These are phyloP conservation scores for Speoplatyrhinus poulsoni DNA, from an alignment of 2,113 vertebrate genomes.

Conservation along the genomic window DNA sequence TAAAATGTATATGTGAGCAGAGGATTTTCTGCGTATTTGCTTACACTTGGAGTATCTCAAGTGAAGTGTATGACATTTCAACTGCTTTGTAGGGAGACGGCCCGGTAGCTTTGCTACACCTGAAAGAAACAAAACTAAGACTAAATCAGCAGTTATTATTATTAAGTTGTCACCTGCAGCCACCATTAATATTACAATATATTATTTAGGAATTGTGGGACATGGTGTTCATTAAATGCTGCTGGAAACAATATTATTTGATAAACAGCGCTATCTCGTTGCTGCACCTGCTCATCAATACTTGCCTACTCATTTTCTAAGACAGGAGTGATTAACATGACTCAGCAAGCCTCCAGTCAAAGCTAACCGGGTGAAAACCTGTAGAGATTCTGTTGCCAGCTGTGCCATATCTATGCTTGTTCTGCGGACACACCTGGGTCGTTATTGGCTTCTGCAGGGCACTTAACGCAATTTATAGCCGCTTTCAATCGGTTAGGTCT, in stretches of 20 bases:
- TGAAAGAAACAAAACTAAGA: conserved; percentile 56
- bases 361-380: conserved; percentile 52
- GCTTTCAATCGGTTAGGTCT: conserved; percentile 24
- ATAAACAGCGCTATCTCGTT: conserved; percentile 6
- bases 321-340: conserved; percentile 53
- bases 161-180: conserved; percentile 54
- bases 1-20: no score
- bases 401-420: conserved; percentile 21
- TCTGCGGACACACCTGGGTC: conserved; percentile 41
- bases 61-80: conserved; percentile 16
- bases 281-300: conserved; percentile 49
- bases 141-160: conserved; percentile 29
- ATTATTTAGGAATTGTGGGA: background rate
- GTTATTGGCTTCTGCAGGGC: conserved; percentile 13
- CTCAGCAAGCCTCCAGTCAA: conserved; percentile 39
- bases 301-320: conserved; percentile 23
- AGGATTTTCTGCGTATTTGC: conserved; percentile 2
- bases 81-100: conserved; percentile 23
- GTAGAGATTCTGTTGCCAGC: conserved; percentile 18
- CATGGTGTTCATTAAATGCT: no score
- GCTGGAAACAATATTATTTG: no score
- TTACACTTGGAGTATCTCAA: conserved; percentile 15
- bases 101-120: conserved; percentile 30
- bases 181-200: background rate
- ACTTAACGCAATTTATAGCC: conserved; percentile 32